A percentile compares a stretch with the other conserved stretches of the same genome.
Evolutionary conservation across 1,140 invertebrate species (phyloP).

Genomic region (Pseudomyrmex dendroicus): DNA sequence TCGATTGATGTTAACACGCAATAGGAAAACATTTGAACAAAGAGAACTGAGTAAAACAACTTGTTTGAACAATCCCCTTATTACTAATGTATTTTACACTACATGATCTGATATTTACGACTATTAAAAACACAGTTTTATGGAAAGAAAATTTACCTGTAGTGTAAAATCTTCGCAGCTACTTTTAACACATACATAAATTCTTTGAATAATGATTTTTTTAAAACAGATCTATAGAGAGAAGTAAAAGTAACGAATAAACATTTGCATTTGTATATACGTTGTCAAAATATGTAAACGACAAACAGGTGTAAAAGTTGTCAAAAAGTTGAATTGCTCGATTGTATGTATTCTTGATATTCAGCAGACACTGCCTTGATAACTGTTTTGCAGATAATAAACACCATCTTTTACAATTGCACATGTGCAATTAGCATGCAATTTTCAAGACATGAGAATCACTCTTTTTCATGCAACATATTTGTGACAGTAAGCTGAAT

Average conservation of each 20-base stretch:
- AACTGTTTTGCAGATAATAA: conserved; percentile 53
- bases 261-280: conserved; percentile 76
- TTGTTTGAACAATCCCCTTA: conserved; percentile 57
- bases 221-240: conserved; percentile 35
- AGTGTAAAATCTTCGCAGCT: conserved; percentile 5
- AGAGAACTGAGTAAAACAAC: conserved; percentile 60
- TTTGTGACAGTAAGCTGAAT: conserved; percentile 45
- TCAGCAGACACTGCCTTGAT: conserved; percentile 50
- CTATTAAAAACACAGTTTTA: conserved; percentile 42
- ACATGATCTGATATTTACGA: conserved; percentile 66
- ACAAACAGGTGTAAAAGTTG: conserved; percentile 44
- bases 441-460: conserved; percentile 38
- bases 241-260: conserved; percentile 60
- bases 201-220: conserved; percentile 47
- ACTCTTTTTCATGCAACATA: conserved; percentile 50
- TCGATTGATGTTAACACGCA: conserved; percentile 47
- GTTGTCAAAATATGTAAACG: conserved; percentile 63
- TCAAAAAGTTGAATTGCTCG: conserved; percentile 53
- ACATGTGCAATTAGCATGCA: conserved; percentile 25
- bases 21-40: conserved; percentile 42
- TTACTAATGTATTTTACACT: conserved; percentile 78
- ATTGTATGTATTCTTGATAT: conserved; percentile 63
- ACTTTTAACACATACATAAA: conserved; percentile 42
- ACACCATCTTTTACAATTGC: conserved; percentile 42
- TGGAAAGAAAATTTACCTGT: conserved; percentile 37